A percentile compares a stretch with the other conserved stretches of the same genome.
Conservation (phyloP, 2,888 invertebrate species). For the Noctua comes region DNA sequence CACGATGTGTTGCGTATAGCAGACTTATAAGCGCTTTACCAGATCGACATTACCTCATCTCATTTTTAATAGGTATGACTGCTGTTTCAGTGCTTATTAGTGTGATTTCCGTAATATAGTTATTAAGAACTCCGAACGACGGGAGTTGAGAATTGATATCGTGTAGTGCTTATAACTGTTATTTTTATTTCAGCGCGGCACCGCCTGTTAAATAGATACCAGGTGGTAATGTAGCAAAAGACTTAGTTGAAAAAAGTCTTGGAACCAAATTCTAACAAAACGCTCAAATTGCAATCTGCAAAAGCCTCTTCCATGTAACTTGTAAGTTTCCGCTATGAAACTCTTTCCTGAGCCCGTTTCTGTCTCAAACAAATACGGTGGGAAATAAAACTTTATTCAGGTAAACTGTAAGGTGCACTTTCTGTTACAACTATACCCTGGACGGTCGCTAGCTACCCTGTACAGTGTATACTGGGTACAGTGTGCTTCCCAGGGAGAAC, state of each 20-base stretch:
- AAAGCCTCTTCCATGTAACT: constrained; percentile 20
- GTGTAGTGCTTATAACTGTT: not conserved
- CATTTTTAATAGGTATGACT: not conserved
- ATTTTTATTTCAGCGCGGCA: not conserved
- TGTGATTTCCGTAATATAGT: not conserved
- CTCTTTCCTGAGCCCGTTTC: constrained; percentile 23
- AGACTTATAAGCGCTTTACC: not conserved
- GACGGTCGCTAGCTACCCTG: constrained; percentile 4
- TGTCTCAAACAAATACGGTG: constrained; percentile 39
- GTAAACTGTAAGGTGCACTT: constrained; percentile 43
- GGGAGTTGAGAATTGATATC: not conserved
- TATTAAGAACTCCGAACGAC: not conserved
- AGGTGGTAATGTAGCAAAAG: not conserved
- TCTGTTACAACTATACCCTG: constrained; percentile 37
- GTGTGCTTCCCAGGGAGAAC: constrained; percentile 10
- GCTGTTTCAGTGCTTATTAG: not conserved
- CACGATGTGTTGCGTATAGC: not conserved
- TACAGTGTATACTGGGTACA: constrained; percentile 11
- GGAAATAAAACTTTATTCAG: constrained; percentile 51
- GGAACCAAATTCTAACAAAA: not conserved
- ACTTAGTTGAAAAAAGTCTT: not conserved
- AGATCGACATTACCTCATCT: not conserved
- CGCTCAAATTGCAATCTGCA: constrained; percentile 22
- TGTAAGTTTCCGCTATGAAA: constrained; percentile 44
- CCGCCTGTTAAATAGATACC: not conserved